Evolutionary conservation across 2,113 vertebrate species (phyloP).

Genomic region (Caranx melampygus): DNA sequence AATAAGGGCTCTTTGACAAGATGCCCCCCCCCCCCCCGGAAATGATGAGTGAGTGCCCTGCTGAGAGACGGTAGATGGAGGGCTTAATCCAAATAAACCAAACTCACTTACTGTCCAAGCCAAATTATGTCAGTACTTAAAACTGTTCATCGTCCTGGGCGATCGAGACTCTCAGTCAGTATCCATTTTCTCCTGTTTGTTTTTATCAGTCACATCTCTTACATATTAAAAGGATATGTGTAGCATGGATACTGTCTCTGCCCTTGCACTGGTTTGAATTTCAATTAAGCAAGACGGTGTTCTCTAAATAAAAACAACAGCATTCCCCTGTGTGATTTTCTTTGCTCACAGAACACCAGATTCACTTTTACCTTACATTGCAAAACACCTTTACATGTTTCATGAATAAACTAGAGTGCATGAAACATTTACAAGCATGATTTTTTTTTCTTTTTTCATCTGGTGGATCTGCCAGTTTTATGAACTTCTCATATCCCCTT

Average conservation of each 20-base stretch:
- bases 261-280: conserved; percentile 23
- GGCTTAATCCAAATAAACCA: conserved; percentile 9
- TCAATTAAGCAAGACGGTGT: conserved; percentile 4
- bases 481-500: conserved; percentile 33
- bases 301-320: conserved; percentile 24
- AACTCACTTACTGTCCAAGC: conserved; percentile 7
- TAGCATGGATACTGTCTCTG: conserved; percentile 6
- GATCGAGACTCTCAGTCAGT: background rate
- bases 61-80: conserved; percentile 1
- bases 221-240: background rate
- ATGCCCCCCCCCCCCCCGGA: conserved; percentile 2
- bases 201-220: background rate
- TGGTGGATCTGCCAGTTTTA: conserved; percentile 24
- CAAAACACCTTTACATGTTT: conserved; percentile 9
- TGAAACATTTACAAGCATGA: conserved; percentile 34
- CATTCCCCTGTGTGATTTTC: conserved; percentile 5
- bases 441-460: background rate
- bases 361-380: conserved; percentile 7
- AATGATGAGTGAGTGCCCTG: conserved; percentile 32
- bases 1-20: conserved; percentile 35
- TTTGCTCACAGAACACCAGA: background rate
- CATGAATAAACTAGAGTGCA: conserved; percentile 6
- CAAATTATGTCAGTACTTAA: background rate
- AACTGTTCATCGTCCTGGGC: background rate
- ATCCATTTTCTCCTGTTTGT: background rate